A percentile compares a stretch with the other conserved stretches of the same genome.
These are phyloP conservation scores for Holcopasites calliopsidis DNA, from an alignment of 1,140 invertebrate genomes.

Conservation along the genomic window DNA sequence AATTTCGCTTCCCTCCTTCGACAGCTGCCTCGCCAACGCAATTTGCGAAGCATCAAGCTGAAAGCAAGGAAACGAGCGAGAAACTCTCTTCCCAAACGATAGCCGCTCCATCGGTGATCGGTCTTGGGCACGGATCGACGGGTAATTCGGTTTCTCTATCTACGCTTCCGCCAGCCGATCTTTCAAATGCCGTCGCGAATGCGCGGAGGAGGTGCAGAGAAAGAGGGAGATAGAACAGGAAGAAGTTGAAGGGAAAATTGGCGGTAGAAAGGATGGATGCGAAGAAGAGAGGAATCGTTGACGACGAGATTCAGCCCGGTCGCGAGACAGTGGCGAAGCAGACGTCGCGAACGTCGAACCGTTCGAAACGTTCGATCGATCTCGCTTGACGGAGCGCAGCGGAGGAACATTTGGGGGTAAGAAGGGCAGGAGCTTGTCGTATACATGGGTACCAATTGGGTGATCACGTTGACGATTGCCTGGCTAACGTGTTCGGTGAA, in stretches of 20 bases:
- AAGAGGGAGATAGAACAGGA: not conserved
- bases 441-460: slow-evolving; percentile 61
- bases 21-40: too few relatives aligned
- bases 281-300: not conserved
- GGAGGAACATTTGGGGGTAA: not conserved
- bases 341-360: not conserved
- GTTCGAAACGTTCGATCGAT: not conserved
- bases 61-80: not conserved
- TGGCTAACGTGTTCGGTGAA: slow-evolving; percentile 34
- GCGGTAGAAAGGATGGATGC: slow-evolving; percentile 8
- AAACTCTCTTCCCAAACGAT: too few relatives aligned
- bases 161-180: not conserved
- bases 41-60: too few relatives aligned
- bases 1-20: not conserved
- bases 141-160: too few relatives aligned
- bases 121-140: too few relatives aligned
- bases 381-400: not conserved
- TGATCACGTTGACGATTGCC: slow-evolving; percentile 48
- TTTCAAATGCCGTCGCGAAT: not conserved
- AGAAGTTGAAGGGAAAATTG: not conserved
- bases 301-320: not conserved
- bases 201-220: not conserved
- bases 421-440: not conserved
- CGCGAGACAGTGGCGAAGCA: not conserved
- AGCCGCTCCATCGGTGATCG: too few relatives aligned